Base-by-base conservation (phyloP, 2,888 invertebrate genomes). In the Tiliacea citrago region DNA sequence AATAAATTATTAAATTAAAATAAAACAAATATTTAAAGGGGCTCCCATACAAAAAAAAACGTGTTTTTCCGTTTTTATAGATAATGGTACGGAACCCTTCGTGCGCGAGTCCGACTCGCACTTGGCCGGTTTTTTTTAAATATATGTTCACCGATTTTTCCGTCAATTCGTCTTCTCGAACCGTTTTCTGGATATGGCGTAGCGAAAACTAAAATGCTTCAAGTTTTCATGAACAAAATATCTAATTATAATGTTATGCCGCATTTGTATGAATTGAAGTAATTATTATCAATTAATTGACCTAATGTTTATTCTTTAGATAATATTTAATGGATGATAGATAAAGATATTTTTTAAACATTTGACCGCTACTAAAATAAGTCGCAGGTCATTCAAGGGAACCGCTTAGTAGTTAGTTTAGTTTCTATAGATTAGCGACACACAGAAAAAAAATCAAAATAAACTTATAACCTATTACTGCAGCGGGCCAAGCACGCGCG, bases 261-360 rank as follows among this genome's bases (percentile, higher is more conserved):
- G 1, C 24, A 51, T 35, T 75, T 57, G 5, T 51, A n/a, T 51
- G 42, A 75, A 58, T 58, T 13, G 42, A 5, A 45, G 18, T 51
- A 35, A 51, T 57, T 13, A 57, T 18, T 13, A 57, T 18, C 13
- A 75, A 74, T 75, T 51, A 75, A 51, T 75, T 66, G 35, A 60
- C 35, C 49, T 45, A 18, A 45, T 63, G 42, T 73, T 75, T 58
- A 65, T 58, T 73, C 29, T n/a, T n/a, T n/a, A n/a, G 53, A 55
- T 8, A 57, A 24, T 45, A 18, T 42, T 72, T 24, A 51, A 49
- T 51, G 13, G 4, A 66, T 66, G 67, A 66, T 66, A 66, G 45
- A 75, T n/a, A 66, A 75, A 45, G 8, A n/a, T n/a, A n/a, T 51
- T 45, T 18, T 9, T 63, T 21, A 24, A 60, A 51, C 2, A n/a